Evolutionary conservation across 2,888 invertebrate genomes (phyloP), one percentile per base, ranked within the genome.

Genomic region (Brachypalpus laphriformis): DNA sequence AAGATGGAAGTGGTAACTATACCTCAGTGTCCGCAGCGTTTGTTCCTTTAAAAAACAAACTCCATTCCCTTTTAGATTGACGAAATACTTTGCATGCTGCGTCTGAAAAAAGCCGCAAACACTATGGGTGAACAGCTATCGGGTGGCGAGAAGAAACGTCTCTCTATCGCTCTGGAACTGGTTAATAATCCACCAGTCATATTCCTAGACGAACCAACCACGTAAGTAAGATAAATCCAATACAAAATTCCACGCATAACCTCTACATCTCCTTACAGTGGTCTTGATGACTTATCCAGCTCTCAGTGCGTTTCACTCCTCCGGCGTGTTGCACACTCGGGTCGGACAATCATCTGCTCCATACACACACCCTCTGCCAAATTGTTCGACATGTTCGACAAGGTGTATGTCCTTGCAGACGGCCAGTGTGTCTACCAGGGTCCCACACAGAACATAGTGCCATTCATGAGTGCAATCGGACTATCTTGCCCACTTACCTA

Each of bases 341-440:
- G 98, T 0, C 93, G 98, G 31, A 98, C 98, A 0, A 96, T 99
- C 5, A 94, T 99, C 74, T 98, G 98, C 90, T 98, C 98, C 0
- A 95, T 99, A 63, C 99, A 99, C 92, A 98, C 98, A n/a, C 99
- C 99, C 0, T 98, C 98, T 85, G 98, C 98, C 0, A 95, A 96
- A 87, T 93, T 98, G 61, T 98, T 99, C 91, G 95, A 97, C 11
- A 96, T 96, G 93, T 98, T 99, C 90, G 98, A 97, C 92, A 96
- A 98, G 90, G 95, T 98, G 1, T 98, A 98, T 90, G 95, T 98
- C 72, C 94, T 99, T 54, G 95, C 98, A 0, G 95, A 94, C 57
- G 99, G 99, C 0, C 95, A 97, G 88, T 98, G 98, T 90, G 95
- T 97, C 5, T 99, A 97, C 91, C 96, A 97, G 89, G 98, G 98